Evolutionary conservation across 1,140 invertebrate genomes (phyloP).

Genomic region (Orius insidiosus): DNA sequence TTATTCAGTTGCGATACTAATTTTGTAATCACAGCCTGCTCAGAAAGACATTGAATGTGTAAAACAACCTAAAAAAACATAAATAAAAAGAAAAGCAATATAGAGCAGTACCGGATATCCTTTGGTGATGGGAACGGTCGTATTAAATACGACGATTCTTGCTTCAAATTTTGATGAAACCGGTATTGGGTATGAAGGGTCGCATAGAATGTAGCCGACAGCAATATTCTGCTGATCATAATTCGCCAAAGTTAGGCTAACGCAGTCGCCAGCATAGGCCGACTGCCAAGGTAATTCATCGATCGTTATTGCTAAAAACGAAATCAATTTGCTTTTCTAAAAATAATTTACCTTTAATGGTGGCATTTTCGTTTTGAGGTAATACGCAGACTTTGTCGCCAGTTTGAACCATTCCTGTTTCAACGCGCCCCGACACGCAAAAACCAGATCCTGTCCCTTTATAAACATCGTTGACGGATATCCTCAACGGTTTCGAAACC

Average conservation of each 20-base stretch:
- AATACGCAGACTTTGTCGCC: conserved; percentile 79
- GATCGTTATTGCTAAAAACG: conserved; percentile 35
- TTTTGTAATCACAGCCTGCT: conserved; percentile 74
- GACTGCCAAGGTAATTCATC: conserved; percentile 53
- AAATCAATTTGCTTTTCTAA: neutral
- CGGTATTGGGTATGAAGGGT: conserved; percentile 56
- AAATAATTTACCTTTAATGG: conserved; percentile 42
- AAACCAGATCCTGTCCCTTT: conserved; percentile 79
- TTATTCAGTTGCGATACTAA: conserved; percentile 74
- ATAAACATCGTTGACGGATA: conserved; percentile 86
- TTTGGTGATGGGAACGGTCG: conserved; percentile 79
- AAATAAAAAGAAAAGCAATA: neutral
- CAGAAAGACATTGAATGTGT: conserved; percentile 79
- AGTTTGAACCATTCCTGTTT: conserved; percentile 69
- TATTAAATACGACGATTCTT: conserved; percentile 83
- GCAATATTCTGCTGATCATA: conserved; percentile 69
- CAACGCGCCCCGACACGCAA: conserved; percentile 75
- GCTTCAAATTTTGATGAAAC: conserved; percentile 69
- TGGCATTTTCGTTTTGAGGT: conserved; percentile 61
- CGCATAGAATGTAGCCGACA: conserved; percentile 73
- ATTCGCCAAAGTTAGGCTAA: conserved; percentile 61
- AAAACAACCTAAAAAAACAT: conserved; percentile 46
- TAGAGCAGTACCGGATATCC: conserved; percentile 51
- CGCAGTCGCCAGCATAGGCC: conserved; percentile 90
- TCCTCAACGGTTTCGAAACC: conserved; percentile 76